Conservation (phyloP, 1,140 invertebrate genomes). For the Trichomalopsis sarcophagae region DNA sequence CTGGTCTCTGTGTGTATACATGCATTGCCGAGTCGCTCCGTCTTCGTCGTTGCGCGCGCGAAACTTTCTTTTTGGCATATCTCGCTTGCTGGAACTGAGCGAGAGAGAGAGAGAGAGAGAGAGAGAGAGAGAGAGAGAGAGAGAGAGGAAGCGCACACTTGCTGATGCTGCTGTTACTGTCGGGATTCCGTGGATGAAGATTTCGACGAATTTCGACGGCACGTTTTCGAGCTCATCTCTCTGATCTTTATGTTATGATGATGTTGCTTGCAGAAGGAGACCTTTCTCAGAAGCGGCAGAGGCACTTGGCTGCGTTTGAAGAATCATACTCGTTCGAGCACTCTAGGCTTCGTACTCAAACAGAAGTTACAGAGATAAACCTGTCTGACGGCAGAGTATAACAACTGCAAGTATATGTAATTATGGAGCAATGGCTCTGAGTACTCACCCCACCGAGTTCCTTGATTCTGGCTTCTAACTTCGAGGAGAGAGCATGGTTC, state of each 20-base stretch:
- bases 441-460: constrained; percentile 81
- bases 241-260: not conserved
- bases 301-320: not conserved
- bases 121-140: constrained; percentile 18
- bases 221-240: not conserved
- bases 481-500: constrained; percentile 77
- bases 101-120: constrained; percentile 17
- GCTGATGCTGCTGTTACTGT: constrained; percentile 16
- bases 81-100: not conserved
- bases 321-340: not conserved
- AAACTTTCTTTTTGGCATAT: constrained; percentile 43
- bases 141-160: constrained; percentile 11
- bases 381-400: not conserved
- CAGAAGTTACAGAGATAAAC: constrained; percentile 13
- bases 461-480: constrained; percentile 80
- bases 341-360: not conserved
- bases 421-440: not conserved
- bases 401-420: constrained; percentile 18
- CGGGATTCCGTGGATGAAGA: not conserved
- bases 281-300: not conserved
- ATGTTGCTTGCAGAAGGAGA: not conserved
- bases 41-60: not conserved
- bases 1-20: not conserved
- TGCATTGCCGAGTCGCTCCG: not conserved
- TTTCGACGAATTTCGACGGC: constrained; percentile 34